Base-by-base conservation (phyloP, 2,113 vertebrate species). In the Semicossyphus pulcher region DNA sequence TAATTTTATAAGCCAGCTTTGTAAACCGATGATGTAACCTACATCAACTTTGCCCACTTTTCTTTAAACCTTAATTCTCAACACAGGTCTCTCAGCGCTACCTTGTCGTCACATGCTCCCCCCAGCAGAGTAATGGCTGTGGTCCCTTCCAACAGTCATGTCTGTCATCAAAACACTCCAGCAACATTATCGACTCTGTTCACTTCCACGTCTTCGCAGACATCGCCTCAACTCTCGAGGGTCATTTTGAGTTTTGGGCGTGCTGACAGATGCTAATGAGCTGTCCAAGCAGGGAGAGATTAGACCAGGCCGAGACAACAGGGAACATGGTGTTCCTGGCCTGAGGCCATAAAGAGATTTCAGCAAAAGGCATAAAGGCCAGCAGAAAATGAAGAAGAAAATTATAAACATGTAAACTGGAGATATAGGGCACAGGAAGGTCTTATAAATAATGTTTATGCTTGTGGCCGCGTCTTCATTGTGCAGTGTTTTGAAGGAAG, bases 201-300 rank as follows among this genome's bases (percentile, higher is more conserved):
- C 26, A 32, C 56, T 42, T 54, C 56, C 48, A 3, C 47, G 51
- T 65, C 36, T 66, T 62, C 58, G 31, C 74, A 80, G 51, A 76
- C 72, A 45, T 85, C 67, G 75, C 41, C 78, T 85, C 41, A 4
- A 41, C 58, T 82, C 62, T 75, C 71, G 12, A 0, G 20, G 66
- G 78, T 63, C 25, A 5, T 61, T 70, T 79, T 76, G 10, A 51
- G 36, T 45, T 77, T 80, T 60, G 59, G 56, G 36, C 1, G 18
- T 7, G 42, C 78, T 84, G 86, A 88, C 67, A 82, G 85, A 87
- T 78, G 69, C 75, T 85, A 84, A 83, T 69, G 75, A 83, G 63
- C 62, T 66, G 68, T 74, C 61, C 42, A 63, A 76, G 54, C 61
- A 58, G 18, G 65, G 61, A 29, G 58, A 77, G 80, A 88, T 78